These are phyloP conservation scores for Cydia fagiglandana DNA, from an alignment of 1,140 invertebrate species.

Conservation along the genomic window DNA sequence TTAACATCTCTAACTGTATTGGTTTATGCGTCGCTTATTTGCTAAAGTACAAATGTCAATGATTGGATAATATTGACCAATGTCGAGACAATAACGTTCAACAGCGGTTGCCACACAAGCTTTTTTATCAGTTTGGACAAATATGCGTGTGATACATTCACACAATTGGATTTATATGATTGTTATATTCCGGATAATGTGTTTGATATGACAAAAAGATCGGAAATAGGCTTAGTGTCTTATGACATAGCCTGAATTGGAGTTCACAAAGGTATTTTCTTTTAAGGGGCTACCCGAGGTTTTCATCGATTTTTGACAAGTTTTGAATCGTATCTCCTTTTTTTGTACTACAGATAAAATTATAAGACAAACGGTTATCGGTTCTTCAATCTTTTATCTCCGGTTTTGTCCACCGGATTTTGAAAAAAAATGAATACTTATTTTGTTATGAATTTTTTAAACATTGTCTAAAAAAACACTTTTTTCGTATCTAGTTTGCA, in stretches of 20 bases:
- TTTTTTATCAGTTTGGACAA: neutral
- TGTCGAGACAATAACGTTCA: neutral
- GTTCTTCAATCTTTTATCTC: too few relatives aligned
- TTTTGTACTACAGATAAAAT: too few relatives aligned
- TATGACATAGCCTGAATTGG: neutral
- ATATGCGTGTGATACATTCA: neutral
- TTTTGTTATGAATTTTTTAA: too few relatives aligned
- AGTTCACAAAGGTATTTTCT: neutral
- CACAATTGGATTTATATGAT: slow-evolving; percentile 15
- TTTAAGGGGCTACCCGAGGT: too few relatives aligned
- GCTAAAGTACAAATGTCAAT: neutral
- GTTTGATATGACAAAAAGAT: neutral
- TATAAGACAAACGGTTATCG: too few relatives aligned
- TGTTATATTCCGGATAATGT: neutral
- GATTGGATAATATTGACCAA: neutral
- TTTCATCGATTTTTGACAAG: too few relatives aligned
- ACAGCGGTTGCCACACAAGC: neutral
- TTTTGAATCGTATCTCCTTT: too few relatives aligned
- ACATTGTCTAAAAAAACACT: too few relatives aligned
- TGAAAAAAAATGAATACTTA: too few relatives aligned
- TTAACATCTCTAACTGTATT: neutral
- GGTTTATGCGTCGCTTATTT: neutral
- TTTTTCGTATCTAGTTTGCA: too few relatives aligned
- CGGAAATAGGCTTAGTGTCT: neutral
- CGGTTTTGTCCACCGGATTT: too few relatives aligned